A percentile compares a stretch with the other conserved stretches of the same genome.
Conservation (phyloP, 2,888 invertebrate species). For the Agonopterix alstromeriana region DNA sequence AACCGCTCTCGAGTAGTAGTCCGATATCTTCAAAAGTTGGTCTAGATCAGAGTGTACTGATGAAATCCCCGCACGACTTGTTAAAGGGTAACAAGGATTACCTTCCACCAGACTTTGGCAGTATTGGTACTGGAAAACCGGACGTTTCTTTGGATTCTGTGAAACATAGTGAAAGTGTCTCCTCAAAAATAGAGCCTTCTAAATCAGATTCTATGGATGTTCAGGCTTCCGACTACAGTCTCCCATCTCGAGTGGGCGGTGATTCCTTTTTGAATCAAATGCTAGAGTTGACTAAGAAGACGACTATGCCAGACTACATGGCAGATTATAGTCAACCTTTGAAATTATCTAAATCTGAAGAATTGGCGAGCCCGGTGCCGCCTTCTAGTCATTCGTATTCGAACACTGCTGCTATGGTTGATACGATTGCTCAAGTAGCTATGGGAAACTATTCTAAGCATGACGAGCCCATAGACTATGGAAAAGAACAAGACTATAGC, state of each 20-base stretch:
- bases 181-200: slow-evolving; percentile 69
- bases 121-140: slow-evolving; percentile 67
- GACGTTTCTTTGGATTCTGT: slow-evolving; percentile 59
- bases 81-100: slow-evolving; percentile 66
- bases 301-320: slow-evolving; percentile 69
- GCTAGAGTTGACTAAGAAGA: slow-evolving; percentile 71
- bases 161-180: slow-evolving; percentile 56
- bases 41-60: slow-evolving; percentile 56
- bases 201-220: slow-evolving; percentile 48
- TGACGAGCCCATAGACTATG: slow-evolving; percentile 59
- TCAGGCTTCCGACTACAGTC: slow-evolving; percentile 63
- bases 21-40: slow-evolving; percentile 67
- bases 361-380: slow-evolving; percentile 62
- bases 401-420: slow-evolving; percentile 52
- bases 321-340: slow-evolving; percentile 72
- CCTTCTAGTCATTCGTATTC: slow-evolving; percentile 66
- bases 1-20: slow-evolving; percentile 77
- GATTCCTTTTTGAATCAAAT: slow-evolving; percentile 72
- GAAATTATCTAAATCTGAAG: slow-evolving; percentile 78
- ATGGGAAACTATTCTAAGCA: slow-evolving; percentile 62
- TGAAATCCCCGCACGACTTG: slow-evolving; percentile 66
- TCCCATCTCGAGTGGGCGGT: slow-evolving; percentile 61
- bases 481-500: slow-evolving; percentile 58
- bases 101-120: slow-evolving; percentile 73
- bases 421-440: slow-evolving; percentile 61